Percentiles rank a stretch among this genome's conserved stretches.
Evolutionary conservation across 1,140 invertebrate genomes (phyloP).

Genomic region (Olivierus martensii): DNA sequence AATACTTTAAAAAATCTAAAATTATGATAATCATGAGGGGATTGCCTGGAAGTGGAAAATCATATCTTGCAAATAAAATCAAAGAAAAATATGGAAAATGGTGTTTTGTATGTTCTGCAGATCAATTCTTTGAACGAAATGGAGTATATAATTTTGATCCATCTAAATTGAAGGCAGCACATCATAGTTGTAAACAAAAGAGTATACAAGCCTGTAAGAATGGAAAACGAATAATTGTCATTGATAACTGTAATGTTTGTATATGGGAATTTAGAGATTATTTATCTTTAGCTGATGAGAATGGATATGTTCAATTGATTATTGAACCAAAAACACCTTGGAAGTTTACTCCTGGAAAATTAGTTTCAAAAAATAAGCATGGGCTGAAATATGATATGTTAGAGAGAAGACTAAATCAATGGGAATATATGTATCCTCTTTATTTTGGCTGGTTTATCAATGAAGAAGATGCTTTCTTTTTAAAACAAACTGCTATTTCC

Average conservation of each 20-base stretch:
- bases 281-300: conserved; percentile 22
- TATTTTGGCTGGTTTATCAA: conserved; percentile 34
- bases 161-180: conserved; percentile 24
- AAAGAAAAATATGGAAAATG: conserved; percentile 19
- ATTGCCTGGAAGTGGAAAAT: conserved; percentile 32
- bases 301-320: conserved; percentile 26
- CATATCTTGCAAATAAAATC: conserved; percentile 24
- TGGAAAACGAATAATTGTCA: conserved; percentile 23
- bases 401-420: conserved; percentile 20
- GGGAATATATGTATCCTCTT: conserved; percentile 24
- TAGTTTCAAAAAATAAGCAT: conserved; percentile 26
- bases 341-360: conserved; percentile 22
- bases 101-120: conserved; percentile 27
- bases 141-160: conserved; percentile 27
- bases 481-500: neutral
- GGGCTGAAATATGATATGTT: conserved; percentile 21
- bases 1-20: conserved; percentile 2
- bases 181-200: conserved; percentile 23
- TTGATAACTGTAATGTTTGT: conserved; percentile 32
- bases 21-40: conserved; percentile 32
- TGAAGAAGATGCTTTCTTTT: conserved; percentile 10
- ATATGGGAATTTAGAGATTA: conserved; percentile 29
- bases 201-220: conserved; percentile 20
- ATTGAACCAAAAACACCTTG: conserved; percentile 30
- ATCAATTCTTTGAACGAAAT: conserved; percentile 27